phyloP scores from a whole-genome alignment of 2,888 invertebrate genomes.

The Antheraea yamamai region DNA sequence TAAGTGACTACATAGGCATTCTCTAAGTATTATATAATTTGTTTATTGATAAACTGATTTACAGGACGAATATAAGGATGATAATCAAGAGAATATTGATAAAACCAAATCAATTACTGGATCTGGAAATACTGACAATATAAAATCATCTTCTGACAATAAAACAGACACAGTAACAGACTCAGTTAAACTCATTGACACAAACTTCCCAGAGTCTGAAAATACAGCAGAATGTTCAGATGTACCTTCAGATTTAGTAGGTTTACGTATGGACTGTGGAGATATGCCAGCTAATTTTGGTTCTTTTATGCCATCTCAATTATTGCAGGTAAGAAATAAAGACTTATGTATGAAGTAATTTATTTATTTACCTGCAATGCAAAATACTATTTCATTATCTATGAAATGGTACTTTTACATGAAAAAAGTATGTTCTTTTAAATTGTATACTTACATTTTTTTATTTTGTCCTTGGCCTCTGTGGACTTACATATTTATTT shows the following conservation, averaged over 20 bases:
- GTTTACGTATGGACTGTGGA: constrained; percentile 61
- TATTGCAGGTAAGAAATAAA: constrained; percentile 62
- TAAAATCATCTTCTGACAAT: constrained; percentile 38
- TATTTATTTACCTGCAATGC: too few species aligned
- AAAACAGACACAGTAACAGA: constrained; percentile 42
- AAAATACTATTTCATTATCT: too few species aligned
- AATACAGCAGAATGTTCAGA: constrained; percentile 35
- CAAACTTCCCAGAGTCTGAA: constrained; percentile 46
- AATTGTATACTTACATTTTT: too few species aligned
- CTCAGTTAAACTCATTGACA: constrained; percentile 61
- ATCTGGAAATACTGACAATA: constrained; percentile 40
- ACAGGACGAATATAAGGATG: constrained; percentile 84
- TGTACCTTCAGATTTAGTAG: constrained; percentile 66
- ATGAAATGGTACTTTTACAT: too few species aligned
- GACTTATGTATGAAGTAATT: background rate
- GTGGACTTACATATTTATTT: too few species aligned
- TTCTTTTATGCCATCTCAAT: constrained; percentile 77
- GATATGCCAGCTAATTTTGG: constrained; percentile 62
- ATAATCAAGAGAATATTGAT: constrained; percentile 50
- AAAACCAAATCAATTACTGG: constrained; percentile 45
- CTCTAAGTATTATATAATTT: constrained; percentile 5
- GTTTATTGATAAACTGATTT: constrained; percentile 7
- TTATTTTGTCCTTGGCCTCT: too few species aligned
- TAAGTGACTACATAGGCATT: background rate
- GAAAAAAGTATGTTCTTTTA: too few species aligned